Conservation (phyloP, 2,888 invertebrate genomes). For the Dryadula phaetusa region DNA sequence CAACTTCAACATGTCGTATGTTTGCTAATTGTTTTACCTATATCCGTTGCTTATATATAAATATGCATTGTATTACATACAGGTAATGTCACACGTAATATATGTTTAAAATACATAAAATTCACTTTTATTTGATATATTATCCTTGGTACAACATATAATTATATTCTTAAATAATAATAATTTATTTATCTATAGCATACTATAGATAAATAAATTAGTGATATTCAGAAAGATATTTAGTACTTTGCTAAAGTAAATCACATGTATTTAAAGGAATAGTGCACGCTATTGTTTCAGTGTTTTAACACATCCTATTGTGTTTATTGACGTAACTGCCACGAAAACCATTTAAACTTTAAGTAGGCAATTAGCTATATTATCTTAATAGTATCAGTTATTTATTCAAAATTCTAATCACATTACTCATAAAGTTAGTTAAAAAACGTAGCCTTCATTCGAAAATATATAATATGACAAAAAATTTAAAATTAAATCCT, state of each 20-base stretch:
- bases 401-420: neutral
- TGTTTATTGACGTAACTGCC: neutral
- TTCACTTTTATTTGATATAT: too few relatives aligned
- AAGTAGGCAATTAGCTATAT: neutral
- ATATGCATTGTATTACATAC: too few relatives aligned
- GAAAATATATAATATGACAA: neutral
- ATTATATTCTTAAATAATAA: neutral
- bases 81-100: too few relatives aligned
- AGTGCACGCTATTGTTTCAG: neutral
- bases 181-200: neutral
- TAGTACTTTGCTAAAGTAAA: conserved; percentile 3
- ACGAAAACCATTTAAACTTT: neutral
- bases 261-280: neutral
- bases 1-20: neutral
- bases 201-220: conserved; percentile 12
- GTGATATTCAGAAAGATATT: neutral
- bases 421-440: neutral
- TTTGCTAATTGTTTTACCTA: neutral
- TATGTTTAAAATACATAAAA: too few relatives aligned
- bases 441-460: neutral
- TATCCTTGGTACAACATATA: neutral
- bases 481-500: neutral
- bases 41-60: too few relatives aligned
- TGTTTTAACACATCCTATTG: conserved; percentile 4
- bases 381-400: conserved; percentile 5